Base-by-base conservation (phyloP, 2,888 invertebrate genomes). In the Smittia aterrima region DNA sequence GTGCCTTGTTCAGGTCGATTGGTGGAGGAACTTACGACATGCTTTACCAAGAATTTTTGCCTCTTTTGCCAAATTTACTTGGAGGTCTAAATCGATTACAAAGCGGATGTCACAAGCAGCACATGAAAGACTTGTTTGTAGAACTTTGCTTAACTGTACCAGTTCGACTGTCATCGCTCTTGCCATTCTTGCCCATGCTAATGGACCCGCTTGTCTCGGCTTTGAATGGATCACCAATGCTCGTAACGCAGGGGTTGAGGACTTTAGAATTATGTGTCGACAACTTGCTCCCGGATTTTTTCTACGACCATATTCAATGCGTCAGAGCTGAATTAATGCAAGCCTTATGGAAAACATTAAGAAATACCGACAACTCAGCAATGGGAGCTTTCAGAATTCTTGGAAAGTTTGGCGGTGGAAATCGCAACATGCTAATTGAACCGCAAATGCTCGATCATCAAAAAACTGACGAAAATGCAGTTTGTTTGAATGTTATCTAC, bases 161-260 rank as follows among this genome's bases (percentile, higher is more conserved):
- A 0, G 98, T 99, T 0, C 87, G 99, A 77, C 85, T 99, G 11
- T 97, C 96, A 79, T 98, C 98, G 22, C 85, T 99, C 24, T 85
- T 99, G 74, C 98, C 99, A 0, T 98, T 99, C 83, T 83, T 96
- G 72, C 98, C 98, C 0, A 96, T 98, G 94, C 85, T 99, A 40
- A 99, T 99, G 99, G 98, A 99, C 84, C 99, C 99, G 0, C 84
- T 99, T 7, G 98, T 99, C 0, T 97, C 97, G 0, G 98, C 98
- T 0, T 85, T 99, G 9, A 98, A 98, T 81, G 98, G 98, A 1
- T 96, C 96, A 0, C 94, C 95, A 77, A 94, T 95, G 0, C 85
- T 98, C 9, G 95, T 98, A 32, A 92, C 92, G 78, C 94, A 96
- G 88, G 98, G 99, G 0, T 83, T 99, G 74, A 86, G 99, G 41